Evolutionary conservation across 2,888 invertebrate genomes (phyloP).

Genomic region (Alcis repandata): DNA sequence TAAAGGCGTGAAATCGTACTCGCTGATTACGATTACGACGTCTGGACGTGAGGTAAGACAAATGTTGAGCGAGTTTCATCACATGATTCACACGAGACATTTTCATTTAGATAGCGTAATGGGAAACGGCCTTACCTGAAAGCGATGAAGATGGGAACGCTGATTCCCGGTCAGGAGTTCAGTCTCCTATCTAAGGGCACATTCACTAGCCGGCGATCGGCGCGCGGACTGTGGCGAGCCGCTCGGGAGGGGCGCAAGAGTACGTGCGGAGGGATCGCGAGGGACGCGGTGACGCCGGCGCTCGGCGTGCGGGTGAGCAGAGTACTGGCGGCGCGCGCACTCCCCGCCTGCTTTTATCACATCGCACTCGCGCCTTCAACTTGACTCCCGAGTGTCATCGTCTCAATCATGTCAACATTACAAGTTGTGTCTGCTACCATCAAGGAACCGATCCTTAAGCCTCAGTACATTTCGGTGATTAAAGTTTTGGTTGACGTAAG

Average conservation of each 20-base stretch:
- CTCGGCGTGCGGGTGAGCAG: constrained; percentile 68
- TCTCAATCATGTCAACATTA: constrained; percentile 17
- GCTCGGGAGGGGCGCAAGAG: constrained; percentile 61
- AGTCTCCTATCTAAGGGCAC: constrained; percentile 68
- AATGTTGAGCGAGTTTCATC: constrained; percentile 55
- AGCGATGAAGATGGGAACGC: constrained; percentile 56
- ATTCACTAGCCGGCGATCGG: constrained; percentile 67
- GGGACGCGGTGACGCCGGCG: constrained; percentile 66
- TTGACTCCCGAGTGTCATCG: constrained; percentile 70
- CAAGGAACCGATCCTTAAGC: background rate
- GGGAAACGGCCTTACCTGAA: constrained; percentile 67
- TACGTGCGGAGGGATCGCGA: constrained; percentile 58
- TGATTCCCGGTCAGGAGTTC: constrained; percentile 57
- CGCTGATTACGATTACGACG: constrained; percentile 34
- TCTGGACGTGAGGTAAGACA: constrained; percentile 40
- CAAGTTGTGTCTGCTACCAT: constrained; percentile 1
- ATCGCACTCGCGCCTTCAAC: constrained; percentile 80
- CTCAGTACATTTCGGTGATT: background rate
- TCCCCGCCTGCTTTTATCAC: constrained; percentile 78
- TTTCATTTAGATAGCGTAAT: constrained; percentile 42
- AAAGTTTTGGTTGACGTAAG: background rate
- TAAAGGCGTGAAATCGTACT: constrained; percentile 39
- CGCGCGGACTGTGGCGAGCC: constrained; percentile 23
- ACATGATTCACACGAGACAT: constrained; percentile 65
- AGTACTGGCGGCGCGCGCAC: constrained; percentile 81